phyloP scores from a whole-genome alignment of 2,797 vertebrate genomes.

The Rhinophrynus dorsalis region DNA sequence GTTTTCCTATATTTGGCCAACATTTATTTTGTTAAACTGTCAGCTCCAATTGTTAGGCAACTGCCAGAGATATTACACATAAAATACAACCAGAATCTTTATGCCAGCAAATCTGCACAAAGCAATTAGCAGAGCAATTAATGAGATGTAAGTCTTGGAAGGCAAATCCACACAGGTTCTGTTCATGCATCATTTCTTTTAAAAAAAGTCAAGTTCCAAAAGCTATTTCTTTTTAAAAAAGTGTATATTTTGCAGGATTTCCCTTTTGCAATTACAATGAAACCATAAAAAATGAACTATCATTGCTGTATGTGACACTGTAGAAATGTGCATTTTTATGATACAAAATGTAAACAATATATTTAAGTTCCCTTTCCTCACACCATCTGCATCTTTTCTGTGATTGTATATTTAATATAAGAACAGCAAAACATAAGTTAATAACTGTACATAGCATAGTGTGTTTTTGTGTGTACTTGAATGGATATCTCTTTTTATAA shows the following conservation, averaged over 20 bases:
- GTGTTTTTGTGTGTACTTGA: too few species aligned
- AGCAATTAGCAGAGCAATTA: conserved; percentile 59
- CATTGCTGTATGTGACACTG: too few species aligned
- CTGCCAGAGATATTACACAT: conserved; percentile 52
- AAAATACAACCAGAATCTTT: conserved; percentile 49
- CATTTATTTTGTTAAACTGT: conserved; percentile 50
- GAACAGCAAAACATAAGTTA: too few species aligned
- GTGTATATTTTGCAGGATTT: not conserved
- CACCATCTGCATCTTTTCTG: not conserved
- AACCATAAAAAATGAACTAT: too few species aligned
- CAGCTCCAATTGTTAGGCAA: conserved; percentile 53
- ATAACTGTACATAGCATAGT: too few species aligned
- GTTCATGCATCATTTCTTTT: conserved; percentile 47
- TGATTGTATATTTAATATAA: too few species aligned
- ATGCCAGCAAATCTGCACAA: conserved; percentile 55
- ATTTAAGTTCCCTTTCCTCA: not conserved
- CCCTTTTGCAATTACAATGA: not conserved
- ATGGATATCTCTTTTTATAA: too few species aligned
- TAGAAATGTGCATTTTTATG: too few species aligned
- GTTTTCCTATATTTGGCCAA: conserved; percentile 27
- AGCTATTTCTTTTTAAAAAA: not conserved
- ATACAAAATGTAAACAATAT: not conserved
- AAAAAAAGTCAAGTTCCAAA: conserved; percentile 23
- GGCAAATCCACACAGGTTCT: conserved; percentile 40
- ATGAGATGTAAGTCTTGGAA: conserved; percentile 49